phyloP scores from a whole-genome alignment of 1,140 invertebrate genomes.

The Panagrolaimus sp. region DNA sequence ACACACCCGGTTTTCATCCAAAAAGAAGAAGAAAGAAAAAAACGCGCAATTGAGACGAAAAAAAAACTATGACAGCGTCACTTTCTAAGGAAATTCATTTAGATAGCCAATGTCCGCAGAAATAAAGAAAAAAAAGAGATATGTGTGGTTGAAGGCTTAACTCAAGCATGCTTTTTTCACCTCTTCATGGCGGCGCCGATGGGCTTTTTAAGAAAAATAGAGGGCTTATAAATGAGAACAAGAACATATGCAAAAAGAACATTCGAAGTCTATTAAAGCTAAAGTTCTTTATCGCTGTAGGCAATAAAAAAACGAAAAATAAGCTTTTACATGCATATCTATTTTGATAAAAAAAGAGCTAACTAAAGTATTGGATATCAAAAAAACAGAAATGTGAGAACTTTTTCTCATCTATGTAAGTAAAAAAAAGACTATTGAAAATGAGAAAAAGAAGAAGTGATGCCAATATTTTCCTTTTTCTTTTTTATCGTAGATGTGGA shows the following conservation, averaged over 20 bases:
- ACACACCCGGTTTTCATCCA: not conserved
- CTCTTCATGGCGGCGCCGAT: not conserved
- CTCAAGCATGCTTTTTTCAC: slow-evolving; percentile 7
- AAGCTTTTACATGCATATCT: too few species aligned
- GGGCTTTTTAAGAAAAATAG: not conserved
- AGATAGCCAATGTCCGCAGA: slow-evolving; percentile 6
- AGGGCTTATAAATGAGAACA: not conserved
- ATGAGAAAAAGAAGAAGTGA: too few species aligned
- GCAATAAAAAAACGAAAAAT: too few species aligned
- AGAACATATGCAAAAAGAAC: slow-evolving; percentile 7
- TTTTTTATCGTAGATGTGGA: too few species aligned
- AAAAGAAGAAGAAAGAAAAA: not conserved
- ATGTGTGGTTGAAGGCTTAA: not conserved
- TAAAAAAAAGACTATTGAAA: too few species aligned
- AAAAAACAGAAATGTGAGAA: too few species aligned
- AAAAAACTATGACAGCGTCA: not conserved
- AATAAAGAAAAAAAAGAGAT: not conserved
- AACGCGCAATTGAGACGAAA: slow-evolving; percentile 6
- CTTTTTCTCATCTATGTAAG: too few species aligned
- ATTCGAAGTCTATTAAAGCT: slow-evolving; percentile 11
- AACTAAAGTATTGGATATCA: too few species aligned
- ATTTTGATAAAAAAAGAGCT: too few species aligned
- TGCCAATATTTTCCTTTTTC: too few species aligned
- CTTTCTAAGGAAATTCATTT: slow-evolving; percentile 10
- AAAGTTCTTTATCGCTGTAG: too few species aligned